phyloP scores from a whole-genome alignment of 2,888 invertebrate species.

The Euphydryas editha region DNA sequence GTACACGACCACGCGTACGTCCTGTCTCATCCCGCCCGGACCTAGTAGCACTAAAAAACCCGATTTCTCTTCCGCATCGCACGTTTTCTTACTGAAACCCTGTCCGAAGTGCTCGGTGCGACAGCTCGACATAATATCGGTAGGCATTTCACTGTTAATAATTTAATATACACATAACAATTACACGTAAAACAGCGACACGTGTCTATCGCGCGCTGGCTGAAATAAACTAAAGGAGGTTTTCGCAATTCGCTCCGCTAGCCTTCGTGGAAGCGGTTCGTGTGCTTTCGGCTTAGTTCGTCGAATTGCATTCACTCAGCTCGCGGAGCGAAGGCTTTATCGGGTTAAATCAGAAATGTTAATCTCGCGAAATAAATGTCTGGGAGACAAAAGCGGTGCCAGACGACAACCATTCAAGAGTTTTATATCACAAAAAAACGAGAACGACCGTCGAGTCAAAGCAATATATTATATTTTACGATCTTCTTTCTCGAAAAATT shows the following conservation, averaged over 20 bases:
- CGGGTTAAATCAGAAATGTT: slow-evolving; percentile 30
- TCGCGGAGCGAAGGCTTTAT: slow-evolving; percentile 34
- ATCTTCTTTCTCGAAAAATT: not conserved
- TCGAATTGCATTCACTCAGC: slow-evolving; percentile 39
- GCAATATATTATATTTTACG: not conserved
- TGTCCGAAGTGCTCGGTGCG: slow-evolving; percentile 67
- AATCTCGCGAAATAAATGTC: slow-evolving; percentile 29
- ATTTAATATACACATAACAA: slow-evolving; percentile 43
- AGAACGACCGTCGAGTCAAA: slow-evolving; percentile 2
- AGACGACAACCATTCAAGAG: slow-evolving; percentile 9
- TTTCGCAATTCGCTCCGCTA: slow-evolving; percentile 20
- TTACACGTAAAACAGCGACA: slow-evolving; percentile 39
- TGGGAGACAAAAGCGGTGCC: slow-evolving; percentile 29
- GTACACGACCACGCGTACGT: slow-evolving; percentile 86
- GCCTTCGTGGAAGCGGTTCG: slow-evolving; percentile 24
- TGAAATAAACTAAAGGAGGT: slow-evolving; percentile 54
- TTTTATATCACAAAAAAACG: slow-evolving; percentile 17
- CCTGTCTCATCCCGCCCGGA: slow-evolving; percentile 83
- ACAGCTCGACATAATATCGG: slow-evolving; percentile 66
- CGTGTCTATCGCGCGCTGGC: slow-evolving; percentile 45
- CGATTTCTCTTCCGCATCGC: slow-evolving; percentile 84
- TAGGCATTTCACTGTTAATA: slow-evolving; percentile 69
- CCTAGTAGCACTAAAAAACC: slow-evolving; percentile 85
- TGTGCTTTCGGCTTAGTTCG: slow-evolving; percentile 30
- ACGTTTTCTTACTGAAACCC: slow-evolving; percentile 58